phyloP scores from a whole-genome alignment of 2,113 vertebrate species.

The Herpetotheres cachinnans region DNA sequence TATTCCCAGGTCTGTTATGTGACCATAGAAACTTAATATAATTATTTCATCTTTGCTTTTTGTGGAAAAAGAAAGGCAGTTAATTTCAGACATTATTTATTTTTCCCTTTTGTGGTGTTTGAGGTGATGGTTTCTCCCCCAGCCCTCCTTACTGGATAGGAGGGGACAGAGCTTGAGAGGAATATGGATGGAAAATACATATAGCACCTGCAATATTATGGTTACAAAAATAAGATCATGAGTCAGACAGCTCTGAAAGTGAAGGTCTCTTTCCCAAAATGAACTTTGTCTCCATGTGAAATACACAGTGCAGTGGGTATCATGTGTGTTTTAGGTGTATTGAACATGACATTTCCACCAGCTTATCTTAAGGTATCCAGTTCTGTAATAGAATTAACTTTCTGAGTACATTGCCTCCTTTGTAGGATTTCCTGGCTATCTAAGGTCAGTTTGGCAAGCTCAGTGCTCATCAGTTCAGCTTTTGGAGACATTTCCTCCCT shows the following conservation, averaged over 20 bases:
- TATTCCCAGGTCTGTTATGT: neutral
- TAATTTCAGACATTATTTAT: neutral
- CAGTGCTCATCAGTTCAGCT: neutral
- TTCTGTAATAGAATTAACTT: conserved; percentile 2
- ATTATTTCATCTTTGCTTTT: neutral
- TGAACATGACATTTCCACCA: neutral
- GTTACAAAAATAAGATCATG: neutral
- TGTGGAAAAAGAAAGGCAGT: neutral
- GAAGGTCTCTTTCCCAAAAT: neutral
- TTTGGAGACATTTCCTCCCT: neutral
- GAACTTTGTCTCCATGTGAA: neutral
- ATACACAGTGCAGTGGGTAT: neutral
- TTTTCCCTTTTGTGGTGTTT: neutral
- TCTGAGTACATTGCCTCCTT: no score
- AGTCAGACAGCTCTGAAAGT: neutral
- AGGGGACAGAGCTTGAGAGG: neutral
- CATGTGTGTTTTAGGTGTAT: neutral
- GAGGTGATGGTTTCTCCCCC: neutral
- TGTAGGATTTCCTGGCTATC: no score
- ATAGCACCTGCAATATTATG: neutral
- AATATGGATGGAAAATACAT: neutral
- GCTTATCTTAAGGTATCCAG: neutral
- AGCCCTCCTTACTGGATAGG: neutral
- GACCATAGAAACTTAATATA: neutral
- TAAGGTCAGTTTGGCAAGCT: neutral